phyloP scores from a whole-genome alignment of 2,113 vertebrate species.

The Peucedramus taeniatus region DNA sequence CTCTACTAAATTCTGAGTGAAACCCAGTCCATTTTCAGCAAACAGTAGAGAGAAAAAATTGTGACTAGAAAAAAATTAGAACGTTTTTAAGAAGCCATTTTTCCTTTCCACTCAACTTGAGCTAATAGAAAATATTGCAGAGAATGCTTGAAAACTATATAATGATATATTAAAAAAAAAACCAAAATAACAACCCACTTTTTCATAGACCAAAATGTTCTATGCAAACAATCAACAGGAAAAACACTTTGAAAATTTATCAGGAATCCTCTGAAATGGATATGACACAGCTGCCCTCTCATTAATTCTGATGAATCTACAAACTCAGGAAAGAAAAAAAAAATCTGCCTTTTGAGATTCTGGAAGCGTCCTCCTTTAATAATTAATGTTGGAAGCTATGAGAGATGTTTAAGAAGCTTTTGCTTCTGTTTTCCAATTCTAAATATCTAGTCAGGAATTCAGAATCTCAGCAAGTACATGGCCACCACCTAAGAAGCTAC shows the following conservation, averaged over 20 bases:
- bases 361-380: conserved; percentile 38
- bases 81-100: not conserved
- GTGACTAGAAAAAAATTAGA: not conserved
- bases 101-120: not conserved
- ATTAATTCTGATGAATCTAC: conserved; percentile 24
- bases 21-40: not conserved
- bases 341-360: conserved; percentile 14
- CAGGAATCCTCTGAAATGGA: not conserved
- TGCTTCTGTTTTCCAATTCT: conserved; percentile 24
- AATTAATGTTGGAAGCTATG: conserved; percentile 23
- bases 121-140: not conserved
- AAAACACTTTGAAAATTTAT: not conserved
- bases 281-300: not conserved
- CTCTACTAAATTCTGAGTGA: not conserved
- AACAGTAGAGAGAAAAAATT: not conserved
- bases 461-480: not conserved
- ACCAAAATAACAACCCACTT: not conserved
- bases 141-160: not conserved
- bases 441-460: conserved; percentile 26
- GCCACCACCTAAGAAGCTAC: not conserved
- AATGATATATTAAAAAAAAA: not conserved
- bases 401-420: conserved; percentile 43
- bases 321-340: conserved; percentile 9
- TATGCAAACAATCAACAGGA: not conserved
- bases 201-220: not conserved